phyloP scores from a whole-genome alignment of 2,888 invertebrate genomes.

The Eristalis intricaria region DNA sequence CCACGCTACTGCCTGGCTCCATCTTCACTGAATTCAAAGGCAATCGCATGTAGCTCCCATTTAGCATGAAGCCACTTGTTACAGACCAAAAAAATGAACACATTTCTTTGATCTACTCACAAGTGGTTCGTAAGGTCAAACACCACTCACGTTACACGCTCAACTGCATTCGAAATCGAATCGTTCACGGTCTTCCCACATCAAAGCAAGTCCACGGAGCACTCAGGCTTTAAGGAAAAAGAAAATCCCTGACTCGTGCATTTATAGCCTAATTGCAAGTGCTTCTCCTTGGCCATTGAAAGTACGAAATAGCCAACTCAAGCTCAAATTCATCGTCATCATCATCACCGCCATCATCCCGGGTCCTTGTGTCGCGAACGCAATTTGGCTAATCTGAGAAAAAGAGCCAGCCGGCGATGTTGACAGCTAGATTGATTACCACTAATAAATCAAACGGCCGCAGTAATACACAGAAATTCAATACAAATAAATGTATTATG shows the following conservation, averaged over 20 bases:
- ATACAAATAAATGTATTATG: conserved; percentile 27
- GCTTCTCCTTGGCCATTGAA: not conserved
- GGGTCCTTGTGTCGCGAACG: not conserved
- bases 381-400: conserved; percentile 12
- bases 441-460: conserved; percentile 40
- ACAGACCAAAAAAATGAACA: not conserved
- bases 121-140: not conserved
- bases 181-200: not conserved
- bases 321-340: not conserved
- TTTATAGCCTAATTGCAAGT: not conserved
- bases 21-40: not conserved
- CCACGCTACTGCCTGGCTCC: no score
- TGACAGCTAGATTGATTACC: conserved; percentile 43
- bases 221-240: no score
- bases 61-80: not conserved
- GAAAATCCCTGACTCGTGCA: not conserved
- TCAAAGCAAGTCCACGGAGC: not conserved
- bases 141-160: not conserved
- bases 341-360: not conserved
- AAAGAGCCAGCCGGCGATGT: conserved; percentile 21
- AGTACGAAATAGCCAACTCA: not conserved
- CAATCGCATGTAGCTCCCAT: not conserved
- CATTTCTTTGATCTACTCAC: not conserved
- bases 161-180: not conserved
- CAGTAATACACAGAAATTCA: conserved; percentile 2